A percentile compares a stretch with the other conserved stretches of the same genome.
These are phyloP conservation scores for Alloplasta piceator DNA, from an alignment of 2,888 invertebrate species.

Conservation along the genomic window DNA sequence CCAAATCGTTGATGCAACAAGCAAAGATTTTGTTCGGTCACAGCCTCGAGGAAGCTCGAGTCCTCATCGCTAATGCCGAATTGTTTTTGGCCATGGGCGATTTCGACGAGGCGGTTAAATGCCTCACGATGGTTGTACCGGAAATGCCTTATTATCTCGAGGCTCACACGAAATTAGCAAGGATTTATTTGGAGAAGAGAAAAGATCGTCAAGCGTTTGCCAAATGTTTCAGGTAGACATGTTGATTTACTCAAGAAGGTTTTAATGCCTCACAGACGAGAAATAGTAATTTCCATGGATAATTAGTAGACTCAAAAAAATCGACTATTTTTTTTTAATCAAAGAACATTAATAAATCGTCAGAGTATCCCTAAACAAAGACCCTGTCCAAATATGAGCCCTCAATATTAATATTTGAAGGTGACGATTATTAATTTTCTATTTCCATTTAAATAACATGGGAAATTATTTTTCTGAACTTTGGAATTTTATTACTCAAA, in stretches of 20 bases:
- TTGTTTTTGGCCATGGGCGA: constrained; percentile 92
- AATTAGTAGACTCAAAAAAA: no score
- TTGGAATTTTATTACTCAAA: no score
- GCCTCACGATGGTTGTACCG: constrained; percentile 90
- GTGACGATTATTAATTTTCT: no score
- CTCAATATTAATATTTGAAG: no score
- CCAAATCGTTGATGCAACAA: constrained; percentile 91
- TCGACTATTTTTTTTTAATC: no score
- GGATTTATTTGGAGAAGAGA: constrained; percentile 93
- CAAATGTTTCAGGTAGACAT: constrained; percentile 89
- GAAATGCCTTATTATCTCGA: constrained; percentile 93
- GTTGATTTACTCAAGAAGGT: neutral
- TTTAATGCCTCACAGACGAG: no score
- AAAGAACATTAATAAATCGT: no score
- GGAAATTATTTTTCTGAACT: no score
- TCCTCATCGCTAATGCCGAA: constrained; percentile 94
- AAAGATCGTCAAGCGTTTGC: constrained; percentile 95
- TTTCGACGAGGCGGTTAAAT: constrained; percentile 91
- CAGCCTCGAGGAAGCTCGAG: constrained; percentile 93
- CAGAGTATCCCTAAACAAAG: no score
- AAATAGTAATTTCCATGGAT: no score
- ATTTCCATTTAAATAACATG: no score
- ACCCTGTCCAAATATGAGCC: no score
- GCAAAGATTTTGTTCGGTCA: constrained; percentile 89
- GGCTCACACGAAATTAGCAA: constrained; percentile 93